Conservation (phyloP, 2,888 invertebrate genomes). For the Stenolophus ochropezus region DNA sequence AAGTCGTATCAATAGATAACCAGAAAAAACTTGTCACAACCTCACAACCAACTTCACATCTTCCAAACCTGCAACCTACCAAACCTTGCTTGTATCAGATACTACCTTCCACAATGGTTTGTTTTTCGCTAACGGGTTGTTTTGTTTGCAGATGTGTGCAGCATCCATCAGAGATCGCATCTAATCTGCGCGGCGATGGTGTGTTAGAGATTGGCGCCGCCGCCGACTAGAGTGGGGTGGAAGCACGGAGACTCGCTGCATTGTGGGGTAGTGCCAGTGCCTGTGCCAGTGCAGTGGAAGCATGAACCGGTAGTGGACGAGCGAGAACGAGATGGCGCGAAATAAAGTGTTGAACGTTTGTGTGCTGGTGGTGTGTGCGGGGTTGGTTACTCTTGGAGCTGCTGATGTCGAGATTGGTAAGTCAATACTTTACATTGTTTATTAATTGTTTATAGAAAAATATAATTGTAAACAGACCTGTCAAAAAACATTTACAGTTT, state of each 20-base stretch:
- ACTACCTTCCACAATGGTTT: too few species aligned
- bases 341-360: conserved; percentile 25
- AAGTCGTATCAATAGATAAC: too few species aligned
- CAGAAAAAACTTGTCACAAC: too few species aligned
- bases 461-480: too few species aligned
- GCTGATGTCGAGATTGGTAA: conserved; percentile 23
- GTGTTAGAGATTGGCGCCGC: conserved; percentile 26
- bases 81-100: too few species aligned
- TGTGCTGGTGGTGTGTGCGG: background rate
- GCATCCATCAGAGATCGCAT: conserved; percentile 51
- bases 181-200: conserved; percentile 42
- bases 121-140: too few species aligned
- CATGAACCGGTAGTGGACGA: conserved; percentile 36
- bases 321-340: conserved; percentile 16
- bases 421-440: background rate
- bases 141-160: conserved; percentile 50
- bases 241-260: background rate
- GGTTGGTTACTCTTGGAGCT: background rate
- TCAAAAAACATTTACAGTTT: too few species aligned
- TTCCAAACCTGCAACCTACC: too few species aligned
- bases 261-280: conserved; percentile 16
- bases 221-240: background rate
- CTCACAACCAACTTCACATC: too few species aligned
- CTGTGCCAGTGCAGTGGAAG: conserved; percentile 29
- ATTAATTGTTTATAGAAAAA: background rate